Conservation (phyloP, 2,888 invertebrate genomes). For the Tetheella fluctuosa region DNA sequence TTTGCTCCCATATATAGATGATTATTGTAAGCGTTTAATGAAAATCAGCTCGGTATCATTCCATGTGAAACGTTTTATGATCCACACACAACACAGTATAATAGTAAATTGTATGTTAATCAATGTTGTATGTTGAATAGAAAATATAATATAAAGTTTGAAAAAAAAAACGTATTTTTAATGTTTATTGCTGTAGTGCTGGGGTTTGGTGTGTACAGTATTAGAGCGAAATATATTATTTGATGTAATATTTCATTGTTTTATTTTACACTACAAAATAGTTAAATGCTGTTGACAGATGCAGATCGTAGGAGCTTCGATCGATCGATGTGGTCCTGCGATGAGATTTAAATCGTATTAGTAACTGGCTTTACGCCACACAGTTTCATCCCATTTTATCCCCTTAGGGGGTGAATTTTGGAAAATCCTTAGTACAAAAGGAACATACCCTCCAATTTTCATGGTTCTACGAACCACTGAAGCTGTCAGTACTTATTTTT, state of each 20-base stretch:
- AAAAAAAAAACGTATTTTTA: constrained; percentile 53
- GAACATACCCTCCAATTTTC: too few relatives aligned
- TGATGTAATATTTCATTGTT: constrained; percentile 62
- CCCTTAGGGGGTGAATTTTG: too few relatives aligned
- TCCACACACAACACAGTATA: constrained; percentile 55
- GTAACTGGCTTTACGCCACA: not conserved
- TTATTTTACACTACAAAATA: constrained; percentile 49
- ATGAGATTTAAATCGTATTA: constrained; percentile 24
- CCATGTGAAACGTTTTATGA: constrained; percentile 63
- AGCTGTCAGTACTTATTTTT: too few relatives aligned
- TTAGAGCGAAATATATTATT: constrained; percentile 77
- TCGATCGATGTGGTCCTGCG: constrained; percentile 48
- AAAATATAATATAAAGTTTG: constrained; percentile 71
- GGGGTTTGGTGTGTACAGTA: constrained; percentile 70
- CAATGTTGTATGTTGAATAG: constrained; percentile 79
- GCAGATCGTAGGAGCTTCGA: constrained; percentile 26
- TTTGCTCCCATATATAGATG: constrained; percentile 26
- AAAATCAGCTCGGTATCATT: constrained; percentile 80
- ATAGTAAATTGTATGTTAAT: constrained; percentile 70
- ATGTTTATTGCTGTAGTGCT: constrained; percentile 67
- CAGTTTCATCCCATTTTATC: too few relatives aligned
- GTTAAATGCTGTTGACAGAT: constrained; percentile 37
- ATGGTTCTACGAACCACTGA: too few relatives aligned
- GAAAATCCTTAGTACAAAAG: too few relatives aligned
- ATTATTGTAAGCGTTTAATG: constrained; percentile 37